Conservation (phyloP, 2,888 invertebrate species). For the Vanessa cardui region DNA sequence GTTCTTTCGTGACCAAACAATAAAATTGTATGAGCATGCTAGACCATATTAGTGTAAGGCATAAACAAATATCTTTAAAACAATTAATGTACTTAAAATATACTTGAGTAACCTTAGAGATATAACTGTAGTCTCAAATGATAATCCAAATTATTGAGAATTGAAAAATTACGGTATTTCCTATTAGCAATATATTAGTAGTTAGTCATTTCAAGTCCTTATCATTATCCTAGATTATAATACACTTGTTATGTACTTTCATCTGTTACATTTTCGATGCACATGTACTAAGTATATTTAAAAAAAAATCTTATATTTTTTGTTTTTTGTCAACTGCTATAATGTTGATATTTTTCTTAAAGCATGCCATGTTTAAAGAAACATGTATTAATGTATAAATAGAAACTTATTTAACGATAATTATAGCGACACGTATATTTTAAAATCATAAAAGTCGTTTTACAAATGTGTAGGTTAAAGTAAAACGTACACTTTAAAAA, state of each 20-base stretch:
- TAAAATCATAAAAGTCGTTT: too few relatives aligned
- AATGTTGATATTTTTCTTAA: too few relatives aligned
- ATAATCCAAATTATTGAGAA: too few relatives aligned
- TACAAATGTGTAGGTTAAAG: not conserved
- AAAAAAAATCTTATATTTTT: too few relatives aligned
- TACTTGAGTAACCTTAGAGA: not conserved
- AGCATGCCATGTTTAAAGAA: too few relatives aligned
- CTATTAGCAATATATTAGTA: not conserved
- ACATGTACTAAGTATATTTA: too few relatives aligned
- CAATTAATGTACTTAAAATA: not conserved
- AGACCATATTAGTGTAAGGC: constrained; percentile 20
- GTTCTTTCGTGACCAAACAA: constrained; percentile 38
- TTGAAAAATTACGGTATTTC: not conserved
- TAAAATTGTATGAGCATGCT: constrained; percentile 29
- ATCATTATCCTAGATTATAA: not conserved
- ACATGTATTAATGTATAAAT: too few relatives aligned
- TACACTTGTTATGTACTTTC: not conserved
- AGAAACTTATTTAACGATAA: too few relatives aligned
- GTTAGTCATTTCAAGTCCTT: not conserved
- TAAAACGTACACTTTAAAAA: constrained; percentile 16
- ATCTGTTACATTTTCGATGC: not conserved
- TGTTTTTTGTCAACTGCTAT: too few relatives aligned
- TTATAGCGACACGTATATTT: too few relatives aligned
- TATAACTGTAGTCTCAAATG: too few relatives aligned
- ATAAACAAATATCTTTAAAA: not conserved